Evolutionary conservation across 2,113 vertebrate species (phyloP), one percentile per base, ranked within the genome.

Genomic region (Nesogale talazaci): DNA sequence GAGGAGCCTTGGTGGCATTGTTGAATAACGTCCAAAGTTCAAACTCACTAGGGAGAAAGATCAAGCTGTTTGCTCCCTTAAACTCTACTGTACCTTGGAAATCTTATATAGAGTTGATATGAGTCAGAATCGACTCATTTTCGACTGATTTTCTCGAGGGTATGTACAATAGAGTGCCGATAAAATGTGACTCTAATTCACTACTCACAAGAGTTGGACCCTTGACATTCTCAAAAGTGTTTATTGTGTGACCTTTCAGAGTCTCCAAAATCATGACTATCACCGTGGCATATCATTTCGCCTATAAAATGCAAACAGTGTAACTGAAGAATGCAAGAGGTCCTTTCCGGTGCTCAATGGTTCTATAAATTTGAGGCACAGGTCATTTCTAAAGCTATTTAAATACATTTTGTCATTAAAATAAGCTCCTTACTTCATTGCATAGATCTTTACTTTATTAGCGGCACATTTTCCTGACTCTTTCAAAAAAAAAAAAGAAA

Each of bases 371-470:
- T 31, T 14, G 72, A 25, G 65, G 16, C 77, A 69, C 81, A 86
- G 86, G 84, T 88, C 70, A 88, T 94, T 93, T 93, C 80, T 86
- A 91, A 95, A 78, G 69, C 36, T 57, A 70, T 46, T 86, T 93
- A 89, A 94, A 81, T 92, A 89, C 88, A 91, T 67, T 77, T 81
- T 93, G 27, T 42, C 17, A 65, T 94, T 96, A 74, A 88, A 93
- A 90, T 81, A 88, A 92, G 81, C 72, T 70, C 22, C 59, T 86
- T 80, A 57, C 59, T 74, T 91, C 34, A 76, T 95, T 87, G 57
- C 31, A 57, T 90, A 8, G 7, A 36, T 76, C 22, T 82, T 56
- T 81, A 46, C 40, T 29, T 90, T 80, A 72, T 83, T 65, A 78
- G 88, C 20, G 61, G 38, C 27, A 4, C 75, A 27, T 78, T 79